phyloP scores from a whole-genome alignment of 1,140 invertebrate genomes.

The Bombus polaris region DNA sequence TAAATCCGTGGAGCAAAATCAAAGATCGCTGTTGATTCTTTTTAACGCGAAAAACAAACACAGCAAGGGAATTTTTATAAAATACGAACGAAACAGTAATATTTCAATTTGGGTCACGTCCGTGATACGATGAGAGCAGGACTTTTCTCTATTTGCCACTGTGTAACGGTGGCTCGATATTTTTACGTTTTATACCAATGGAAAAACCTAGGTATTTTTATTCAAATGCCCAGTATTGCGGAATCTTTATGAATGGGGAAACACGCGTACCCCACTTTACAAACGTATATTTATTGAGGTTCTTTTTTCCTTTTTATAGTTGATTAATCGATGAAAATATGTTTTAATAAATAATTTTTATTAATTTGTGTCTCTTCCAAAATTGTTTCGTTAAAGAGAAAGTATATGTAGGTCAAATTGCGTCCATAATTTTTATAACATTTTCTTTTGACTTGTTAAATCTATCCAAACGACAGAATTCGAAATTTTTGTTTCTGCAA shows the following conservation, averaged over 20 bases:
- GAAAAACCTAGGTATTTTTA: background rate
- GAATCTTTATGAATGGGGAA: background rate
- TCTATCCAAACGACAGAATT: too few relatives aligned
- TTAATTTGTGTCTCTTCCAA: too few relatives aligned
- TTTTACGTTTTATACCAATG: conserved; percentile 1
- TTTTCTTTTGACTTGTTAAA: too few relatives aligned
- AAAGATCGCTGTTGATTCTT: background rate
- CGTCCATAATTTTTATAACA: too few relatives aligned
- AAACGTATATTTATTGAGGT: background rate
- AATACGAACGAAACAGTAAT: background rate
- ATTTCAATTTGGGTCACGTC: background rate
- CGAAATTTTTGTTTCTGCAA: too few relatives aligned
- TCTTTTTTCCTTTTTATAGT: background rate
- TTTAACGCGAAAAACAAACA: background rate
- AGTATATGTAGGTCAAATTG: too few relatives aligned
- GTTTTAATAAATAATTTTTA: too few relatives aligned
- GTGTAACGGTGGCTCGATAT: background rate
- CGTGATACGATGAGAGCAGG: background rate
- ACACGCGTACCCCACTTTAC: background rate
- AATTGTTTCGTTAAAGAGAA: too few relatives aligned
- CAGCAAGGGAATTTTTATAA: background rate
- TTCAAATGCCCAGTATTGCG: background rate
- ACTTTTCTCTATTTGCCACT: background rate
- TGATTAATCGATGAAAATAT: background rate
- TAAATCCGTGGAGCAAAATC: background rate